phyloP scores from a whole-genome alignment of 2,797 vertebrate genomes.

The Dendrocincla tyrannina region DNA sequence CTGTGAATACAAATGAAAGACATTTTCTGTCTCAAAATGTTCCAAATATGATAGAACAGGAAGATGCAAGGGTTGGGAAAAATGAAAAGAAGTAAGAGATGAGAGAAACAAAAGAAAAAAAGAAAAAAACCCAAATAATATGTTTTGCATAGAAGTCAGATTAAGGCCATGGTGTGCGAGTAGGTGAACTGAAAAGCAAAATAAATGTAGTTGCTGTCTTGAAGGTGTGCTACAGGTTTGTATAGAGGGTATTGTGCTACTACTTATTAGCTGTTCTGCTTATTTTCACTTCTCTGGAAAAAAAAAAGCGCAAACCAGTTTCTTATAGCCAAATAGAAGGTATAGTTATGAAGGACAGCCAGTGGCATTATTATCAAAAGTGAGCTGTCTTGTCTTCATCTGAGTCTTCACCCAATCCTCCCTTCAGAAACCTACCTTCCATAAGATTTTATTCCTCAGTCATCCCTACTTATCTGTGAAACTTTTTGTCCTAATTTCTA shows the following conservation, averaged over 20 bases:
- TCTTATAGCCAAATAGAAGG: neutral
- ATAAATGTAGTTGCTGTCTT: neutral
- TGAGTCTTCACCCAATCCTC: neutral
- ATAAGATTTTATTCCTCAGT: neutral
- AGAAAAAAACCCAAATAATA: neutral
- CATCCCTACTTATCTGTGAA: neutral
- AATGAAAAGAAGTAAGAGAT: neutral
- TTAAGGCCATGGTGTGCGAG: fast-evolving
- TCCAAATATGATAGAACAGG: neutral
- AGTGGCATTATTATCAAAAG: neutral
- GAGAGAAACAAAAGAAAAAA: neutral
- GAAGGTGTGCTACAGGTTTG: neutral
- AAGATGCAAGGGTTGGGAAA: neutral
- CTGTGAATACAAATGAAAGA: neutral
- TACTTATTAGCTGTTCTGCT: neutral
- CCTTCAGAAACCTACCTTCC: neutral
- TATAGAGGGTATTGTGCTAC: neutral
- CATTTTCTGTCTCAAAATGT: neutral
- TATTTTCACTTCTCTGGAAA: neutral
- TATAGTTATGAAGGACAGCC: neutral
- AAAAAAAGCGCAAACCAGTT: no score
- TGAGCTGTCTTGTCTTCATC: neutral
- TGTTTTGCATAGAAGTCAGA: neutral
- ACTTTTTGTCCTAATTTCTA: neutral
- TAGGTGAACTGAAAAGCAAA: neutral